Evolutionary conservation across 2,888 invertebrate genomes (phyloP), one percentile per base, ranked within the genome.

Genomic region (Xestia sexstrigata): DNA sequence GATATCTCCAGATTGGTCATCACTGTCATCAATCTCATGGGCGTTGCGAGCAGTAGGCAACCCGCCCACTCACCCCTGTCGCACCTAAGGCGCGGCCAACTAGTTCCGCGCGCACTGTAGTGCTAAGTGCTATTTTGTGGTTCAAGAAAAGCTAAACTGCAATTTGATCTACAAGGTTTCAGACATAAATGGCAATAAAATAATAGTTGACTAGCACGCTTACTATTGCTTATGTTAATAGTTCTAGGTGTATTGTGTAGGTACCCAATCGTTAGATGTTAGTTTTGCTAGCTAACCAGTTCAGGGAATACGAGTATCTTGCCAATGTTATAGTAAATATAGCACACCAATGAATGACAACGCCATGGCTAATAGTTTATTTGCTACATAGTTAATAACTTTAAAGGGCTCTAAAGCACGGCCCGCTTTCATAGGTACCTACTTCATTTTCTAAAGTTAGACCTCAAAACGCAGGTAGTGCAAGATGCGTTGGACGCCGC

Each of bases 401-500:
- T 3, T 35, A 35, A 35, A 35, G 35, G 35, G 35, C 35, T 35
- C 1, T 35, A 35, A 35, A 1, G 35, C 35, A 35, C 35, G 35
- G 35, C 3, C 35, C 35, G 35, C 35, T 35, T 35, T 35, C 35
- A 35, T 35, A 35, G 35, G 35, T 2, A 35, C n/a, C n/a, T n/a
- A n/a, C 1, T 35, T 20, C 20, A 4, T 11, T 17, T 73, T 47
- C 23, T 74, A 49, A 74, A 63, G n/a, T 9, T 9, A 39, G 23
- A 77, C 17, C 4, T 26, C 3, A 23, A 62, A 71, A 87, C 86
- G n/a, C 86, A 98, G 97, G 94, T 98, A 71, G 98, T 98, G 6
- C 98, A 98, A 93, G 97, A 97, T 84, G 98, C 98, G 0, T 92
- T 98, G 86, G 98, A 99, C 92, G 97, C 97, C 76, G 99, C 98